These are phyloP conservation scores for Watsonalla cultraria DNA, from an alignment of 2,888 invertebrate species.

Conservation along the genomic window DNA sequence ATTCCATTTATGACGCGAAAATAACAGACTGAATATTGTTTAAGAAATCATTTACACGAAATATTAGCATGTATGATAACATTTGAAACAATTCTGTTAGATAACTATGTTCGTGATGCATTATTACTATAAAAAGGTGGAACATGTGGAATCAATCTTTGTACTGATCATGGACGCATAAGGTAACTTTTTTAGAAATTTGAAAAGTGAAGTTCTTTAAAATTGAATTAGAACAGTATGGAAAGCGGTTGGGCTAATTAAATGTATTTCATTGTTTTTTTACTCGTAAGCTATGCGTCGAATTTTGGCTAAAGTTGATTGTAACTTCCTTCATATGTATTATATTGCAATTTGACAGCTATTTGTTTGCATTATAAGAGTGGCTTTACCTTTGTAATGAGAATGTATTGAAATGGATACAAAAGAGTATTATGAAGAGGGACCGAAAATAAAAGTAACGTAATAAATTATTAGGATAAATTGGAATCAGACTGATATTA, in stretches of 20 bases:
- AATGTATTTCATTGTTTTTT: too few species aligned
- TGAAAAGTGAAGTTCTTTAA: too few species aligned
- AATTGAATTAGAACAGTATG: too few species aligned
- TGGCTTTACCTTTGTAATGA: constrained; percentile 9
- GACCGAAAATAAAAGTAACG: constrained; percentile 57
- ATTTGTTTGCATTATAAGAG: not conserved
- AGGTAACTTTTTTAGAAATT: too few species aligned
- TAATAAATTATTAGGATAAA: constrained; percentile 48
- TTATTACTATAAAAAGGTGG: not conserved
- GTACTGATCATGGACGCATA: too few species aligned
- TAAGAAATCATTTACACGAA: constrained; percentile 27
- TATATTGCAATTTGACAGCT: not conserved
- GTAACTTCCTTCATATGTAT: too few species aligned
- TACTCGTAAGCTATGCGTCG: too few species aligned
- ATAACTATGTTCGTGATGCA: too few species aligned
- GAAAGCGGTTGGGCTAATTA: too few species aligned
- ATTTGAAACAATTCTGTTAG: constrained; percentile 10
- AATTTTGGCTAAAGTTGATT: too few species aligned
- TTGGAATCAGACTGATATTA: constrained; percentile 60
- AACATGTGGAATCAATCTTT: too few species aligned
- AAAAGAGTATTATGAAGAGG: constrained; percentile 58
- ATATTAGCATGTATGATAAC: constrained; percentile 23
- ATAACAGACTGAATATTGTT: constrained; percentile 55
- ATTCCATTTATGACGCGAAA: constrained; percentile 45
- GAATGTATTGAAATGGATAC: constrained; percentile 20